phyloP scores from a whole-genome alignment of 2,888 invertebrate genomes.

The Ennomos quercinarius region DNA sequence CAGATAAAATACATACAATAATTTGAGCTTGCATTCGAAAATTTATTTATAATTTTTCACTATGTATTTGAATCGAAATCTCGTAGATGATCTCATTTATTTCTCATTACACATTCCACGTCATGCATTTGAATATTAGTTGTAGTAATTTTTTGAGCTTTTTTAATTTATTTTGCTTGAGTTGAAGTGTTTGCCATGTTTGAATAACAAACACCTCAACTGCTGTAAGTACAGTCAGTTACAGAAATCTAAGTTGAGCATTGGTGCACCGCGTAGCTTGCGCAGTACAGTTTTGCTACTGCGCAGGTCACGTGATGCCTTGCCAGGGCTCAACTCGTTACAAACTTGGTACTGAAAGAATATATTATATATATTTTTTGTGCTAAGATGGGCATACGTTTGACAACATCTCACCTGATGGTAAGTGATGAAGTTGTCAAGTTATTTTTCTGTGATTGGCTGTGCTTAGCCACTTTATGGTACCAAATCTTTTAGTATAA shows the following conservation, averaged over 20 bases:
- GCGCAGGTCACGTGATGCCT: too few species aligned
- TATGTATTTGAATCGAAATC: conserved; percentile 16
- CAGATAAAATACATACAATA: too few species aligned
- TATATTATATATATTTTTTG: too few species aligned
- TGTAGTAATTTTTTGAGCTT: conserved; percentile 34
- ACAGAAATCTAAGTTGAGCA: background rate
- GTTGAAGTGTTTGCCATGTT: conserved; percentile 26
- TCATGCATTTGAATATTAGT: conserved; percentile 31
- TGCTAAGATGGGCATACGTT: too few species aligned
- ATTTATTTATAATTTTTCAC: too few species aligned
- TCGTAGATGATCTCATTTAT: conserved; percentile 16
- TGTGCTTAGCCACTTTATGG: conserved; percentile 45
- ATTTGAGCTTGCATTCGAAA: too few species aligned
- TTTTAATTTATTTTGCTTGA: conserved; percentile 25
- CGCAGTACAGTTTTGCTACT: too few species aligned
- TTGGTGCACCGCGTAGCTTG: too few species aligned
- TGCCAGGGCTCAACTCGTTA: too few species aligned
- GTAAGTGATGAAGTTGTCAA: too few species aligned
- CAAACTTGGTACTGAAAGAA: too few species aligned
- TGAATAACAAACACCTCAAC: conserved; percentile 20
- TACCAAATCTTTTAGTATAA: conserved; percentile 31
- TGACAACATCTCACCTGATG: too few species aligned
- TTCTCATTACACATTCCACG: conserved; percentile 20
- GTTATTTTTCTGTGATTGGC: conserved; percentile 22
- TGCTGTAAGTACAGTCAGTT: conserved; percentile 35